Conservation (phyloP, 2,113 vertebrate species). For the Telmatochromis brichardi region DNA sequence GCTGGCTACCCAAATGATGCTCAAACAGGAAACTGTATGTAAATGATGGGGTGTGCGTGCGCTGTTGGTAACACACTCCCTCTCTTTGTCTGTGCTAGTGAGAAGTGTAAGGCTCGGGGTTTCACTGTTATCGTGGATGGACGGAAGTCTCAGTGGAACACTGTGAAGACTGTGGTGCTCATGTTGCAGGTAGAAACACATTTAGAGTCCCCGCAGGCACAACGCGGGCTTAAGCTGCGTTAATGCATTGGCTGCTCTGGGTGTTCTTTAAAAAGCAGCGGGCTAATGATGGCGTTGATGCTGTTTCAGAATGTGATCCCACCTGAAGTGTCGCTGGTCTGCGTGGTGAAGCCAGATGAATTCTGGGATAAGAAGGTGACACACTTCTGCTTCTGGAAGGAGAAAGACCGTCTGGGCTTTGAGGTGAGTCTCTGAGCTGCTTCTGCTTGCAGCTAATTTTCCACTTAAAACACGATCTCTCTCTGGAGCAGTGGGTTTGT, state of each 20-base stretch:
- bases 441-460: neutral
- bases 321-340: constrained; percentile 95
- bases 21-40: neutral
- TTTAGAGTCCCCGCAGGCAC: neutral
- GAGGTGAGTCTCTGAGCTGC: constrained; percentile 75
- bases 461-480: neutral
- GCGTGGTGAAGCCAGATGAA: constrained; percentile 98
- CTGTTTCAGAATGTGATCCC: constrained; percentile 90
- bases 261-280: neutral
- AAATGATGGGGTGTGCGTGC: neutral
- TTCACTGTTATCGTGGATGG: constrained; percentile 99
- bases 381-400: constrained; percentile 99
- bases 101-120: constrained; percentile 95
- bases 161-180: constrained; percentile 96
- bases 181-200: constrained; percentile 88
- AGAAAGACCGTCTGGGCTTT: constrained; percentile 96
- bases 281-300: neutral
- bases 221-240: neutral
- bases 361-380: constrained; percentile 99
- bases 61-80: neutral
- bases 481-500: neutral
- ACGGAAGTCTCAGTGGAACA: constrained; percentile 95
- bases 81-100: constrained; percentile 65
- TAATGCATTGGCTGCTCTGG: neutral
- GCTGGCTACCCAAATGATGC: neutral